These are phyloP conservation scores for Geodia barretti DNA, from an alignment of 37 sponge, comb jelly and placozoan species.

Conservation along the genomic window DNA sequence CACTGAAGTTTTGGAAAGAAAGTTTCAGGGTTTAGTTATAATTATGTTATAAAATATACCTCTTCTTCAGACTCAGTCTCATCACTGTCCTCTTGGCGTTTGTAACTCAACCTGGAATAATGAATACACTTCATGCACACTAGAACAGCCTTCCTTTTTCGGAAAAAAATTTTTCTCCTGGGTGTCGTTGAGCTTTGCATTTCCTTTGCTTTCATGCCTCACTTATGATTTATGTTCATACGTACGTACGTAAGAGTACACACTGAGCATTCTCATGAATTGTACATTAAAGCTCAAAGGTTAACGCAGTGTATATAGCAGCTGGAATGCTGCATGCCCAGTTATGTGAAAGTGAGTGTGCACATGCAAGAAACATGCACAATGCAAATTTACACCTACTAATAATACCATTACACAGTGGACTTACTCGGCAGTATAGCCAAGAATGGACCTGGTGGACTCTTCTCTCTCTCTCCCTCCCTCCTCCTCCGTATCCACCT, in stretches of 20 bases:
- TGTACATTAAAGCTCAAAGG: not conserved
- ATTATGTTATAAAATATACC: no score
- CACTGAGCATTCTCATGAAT: not conserved
- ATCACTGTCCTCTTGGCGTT: not conserved
- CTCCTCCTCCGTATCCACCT: not conserved
- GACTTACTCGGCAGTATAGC: constrained; percentile 20
- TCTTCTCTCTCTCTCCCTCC: not conserved
- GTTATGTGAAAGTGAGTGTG: not conserved
- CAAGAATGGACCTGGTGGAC: constrained; percentile 9
- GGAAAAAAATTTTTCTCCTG: no score
- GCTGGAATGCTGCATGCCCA: not conserved
- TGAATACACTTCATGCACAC: no score
- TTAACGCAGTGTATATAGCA: not conserved
- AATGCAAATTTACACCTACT: no score
- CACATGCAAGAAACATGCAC: constrained; percentile 12
- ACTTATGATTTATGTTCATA: no score
- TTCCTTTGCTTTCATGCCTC: no score
- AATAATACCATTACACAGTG: no score
- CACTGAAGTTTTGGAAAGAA: no score
- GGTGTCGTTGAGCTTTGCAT: no score
- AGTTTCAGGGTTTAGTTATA: no score
- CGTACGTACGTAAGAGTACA: no score
- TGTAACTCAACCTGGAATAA: constrained; percentile 3
- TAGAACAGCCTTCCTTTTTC: no score
- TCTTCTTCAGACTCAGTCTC: not conserved